phyloP scores from a whole-genome alignment of 2,888 invertebrate species.

The Neuroscelio doddi region DNA sequence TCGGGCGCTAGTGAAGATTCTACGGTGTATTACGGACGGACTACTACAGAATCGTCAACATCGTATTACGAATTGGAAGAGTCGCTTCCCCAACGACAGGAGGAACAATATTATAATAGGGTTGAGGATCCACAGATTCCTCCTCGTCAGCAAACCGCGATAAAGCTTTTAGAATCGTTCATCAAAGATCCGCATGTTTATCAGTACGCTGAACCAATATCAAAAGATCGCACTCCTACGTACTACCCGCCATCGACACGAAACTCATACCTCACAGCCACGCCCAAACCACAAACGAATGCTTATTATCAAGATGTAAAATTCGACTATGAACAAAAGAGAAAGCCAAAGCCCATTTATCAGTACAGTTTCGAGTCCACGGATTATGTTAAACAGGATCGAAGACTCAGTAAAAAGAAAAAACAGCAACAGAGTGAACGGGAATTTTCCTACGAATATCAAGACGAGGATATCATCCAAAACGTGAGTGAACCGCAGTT shows the following conservation, averaged over 20 bases:
- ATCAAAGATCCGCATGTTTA: conserved; percentile 58
- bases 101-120: conserved; percentile 47
- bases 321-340: conserved; percentile 46
- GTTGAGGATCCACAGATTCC: conserved; percentile 41
- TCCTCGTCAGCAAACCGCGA: conserved; percentile 48
- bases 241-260: conserved; percentile 57
- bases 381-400: conserved; percentile 61
- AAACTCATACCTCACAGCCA: conserved; percentile 53
- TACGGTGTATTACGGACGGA: conserved; percentile 47
- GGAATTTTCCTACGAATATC: conserved; percentile 58
- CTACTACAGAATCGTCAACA: conserved; percentile 6
- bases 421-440: conserved; percentile 48
- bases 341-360: conserved; percentile 77
- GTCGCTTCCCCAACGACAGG: conserved; percentile 34
- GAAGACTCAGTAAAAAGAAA: conserved; percentile 16
- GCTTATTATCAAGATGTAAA: conserved; percentile 49
- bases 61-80: conserved; percentile 51
- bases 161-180: conserved; percentile 58
- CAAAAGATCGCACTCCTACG: conserved; percentile 42
- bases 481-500: conserved; percentile 47
- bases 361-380: conserved; percentile 83
- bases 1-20: conserved; percentile 5
- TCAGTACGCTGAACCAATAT: conserved; percentile 49
- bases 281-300: conserved; percentile 24
- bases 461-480: conserved; percentile 45